Percentiles rank a stretch among this genome's conserved stretches.
phyloP scores from a whole-genome alignment of 2,888 invertebrate genomes.

The Stomorhina lunata region DNA sequence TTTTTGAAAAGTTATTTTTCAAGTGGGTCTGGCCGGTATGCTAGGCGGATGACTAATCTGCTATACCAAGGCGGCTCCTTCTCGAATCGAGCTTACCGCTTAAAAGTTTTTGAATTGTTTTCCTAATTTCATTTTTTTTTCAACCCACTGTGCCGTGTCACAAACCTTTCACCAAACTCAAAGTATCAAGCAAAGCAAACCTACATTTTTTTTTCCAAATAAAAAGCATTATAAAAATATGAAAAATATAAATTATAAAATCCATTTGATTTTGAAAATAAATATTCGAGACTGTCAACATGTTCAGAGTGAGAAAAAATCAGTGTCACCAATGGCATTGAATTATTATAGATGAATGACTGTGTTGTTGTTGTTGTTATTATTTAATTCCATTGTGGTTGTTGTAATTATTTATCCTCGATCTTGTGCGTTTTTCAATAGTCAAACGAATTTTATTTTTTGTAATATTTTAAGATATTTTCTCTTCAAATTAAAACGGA shows the following conservation, averaged over 20 bases:
- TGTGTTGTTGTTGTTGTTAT: neutral
- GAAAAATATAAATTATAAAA: slow-evolving; percentile 28
- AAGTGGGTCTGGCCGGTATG: too few relatives aligned
- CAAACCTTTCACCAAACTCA: neutral
- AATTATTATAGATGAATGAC: slow-evolving; percentile 66
- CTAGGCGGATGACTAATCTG: too few relatives aligned
- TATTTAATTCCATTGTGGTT: neutral
- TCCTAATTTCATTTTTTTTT: too few relatives aligned
- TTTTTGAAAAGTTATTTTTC: too few relatives aligned
- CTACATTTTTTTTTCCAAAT: neutral
- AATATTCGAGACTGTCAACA: slow-evolving; percentile 27
- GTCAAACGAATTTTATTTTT: slow-evolving; percentile 43
- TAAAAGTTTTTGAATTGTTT: too few relatives aligned
- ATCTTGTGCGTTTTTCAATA: slow-evolving; percentile 51
- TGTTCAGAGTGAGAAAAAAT: slow-evolving; percentile 24
- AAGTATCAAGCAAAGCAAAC: too few relatives aligned
- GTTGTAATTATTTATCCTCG: slow-evolving; percentile 57
- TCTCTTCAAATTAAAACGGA: slow-evolving; percentile 27
- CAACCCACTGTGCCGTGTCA: neutral
- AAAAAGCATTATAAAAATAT: neutral
- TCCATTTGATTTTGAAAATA: slow-evolving; percentile 13
- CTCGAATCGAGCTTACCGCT: too few relatives aligned
- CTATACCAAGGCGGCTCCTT: too few relatives aligned
- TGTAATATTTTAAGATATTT: neutral
- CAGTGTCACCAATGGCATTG: slow-evolving; percentile 75